Conservation (phyloP, 1,140 invertebrate genomes). For the Zeugodacus cucurbitae region DNA sequence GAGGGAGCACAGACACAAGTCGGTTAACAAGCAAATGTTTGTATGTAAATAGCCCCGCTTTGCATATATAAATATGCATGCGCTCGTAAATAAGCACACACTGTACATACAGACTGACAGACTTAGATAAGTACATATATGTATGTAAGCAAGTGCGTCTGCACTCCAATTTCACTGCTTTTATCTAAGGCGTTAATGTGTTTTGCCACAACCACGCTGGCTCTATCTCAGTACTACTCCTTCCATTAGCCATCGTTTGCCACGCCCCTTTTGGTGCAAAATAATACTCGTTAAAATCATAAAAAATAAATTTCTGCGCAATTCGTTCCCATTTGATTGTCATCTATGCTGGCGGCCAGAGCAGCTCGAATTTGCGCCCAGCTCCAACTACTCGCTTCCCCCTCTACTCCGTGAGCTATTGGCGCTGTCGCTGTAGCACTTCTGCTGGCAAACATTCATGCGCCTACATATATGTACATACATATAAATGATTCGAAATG, state of each 20-base stretch:
- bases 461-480: neutral
- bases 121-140: neutral
- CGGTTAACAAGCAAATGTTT: neutral
- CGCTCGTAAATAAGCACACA: neutral
- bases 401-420: neutral
- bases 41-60: neutral
- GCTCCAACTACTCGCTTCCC: neutral
- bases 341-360: neutral
- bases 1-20: neutral
- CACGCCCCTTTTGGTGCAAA: neutral
- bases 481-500: neutral
- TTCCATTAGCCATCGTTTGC: neutral
- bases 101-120: too few species aligned
- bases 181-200: constrained; percentile 37
- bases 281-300: constrained; percentile 32
- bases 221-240: neutral
- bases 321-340: constrained; percentile 31
- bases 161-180: neutral
- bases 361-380: neutral
- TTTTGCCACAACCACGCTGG: neutral
- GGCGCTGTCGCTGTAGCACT: neutral
- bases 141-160: neutral
- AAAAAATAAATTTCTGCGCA: constrained; percentile 30
- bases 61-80: constrained; percentile 10
- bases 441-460: neutral